Evolutionary conservation across 2,888 invertebrate species (phyloP).

Genomic region (Hirtodrosophila histrioides): DNA sequence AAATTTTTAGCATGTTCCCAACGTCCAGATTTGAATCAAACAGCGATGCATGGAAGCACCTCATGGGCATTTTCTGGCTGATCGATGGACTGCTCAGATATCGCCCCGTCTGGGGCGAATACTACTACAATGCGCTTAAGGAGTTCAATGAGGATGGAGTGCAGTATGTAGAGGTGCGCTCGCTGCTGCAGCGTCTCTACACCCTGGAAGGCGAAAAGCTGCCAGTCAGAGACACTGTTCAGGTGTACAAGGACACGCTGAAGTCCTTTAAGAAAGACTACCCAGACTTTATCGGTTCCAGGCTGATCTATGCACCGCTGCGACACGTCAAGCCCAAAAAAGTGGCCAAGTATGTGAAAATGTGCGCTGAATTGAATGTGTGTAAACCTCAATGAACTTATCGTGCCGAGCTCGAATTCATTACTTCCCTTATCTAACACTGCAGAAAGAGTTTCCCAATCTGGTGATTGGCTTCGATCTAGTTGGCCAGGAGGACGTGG

Average conservation of each 20-base stretch:
- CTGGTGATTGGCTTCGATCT: conserved; percentile 91
- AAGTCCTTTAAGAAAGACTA: conserved; percentile 86
- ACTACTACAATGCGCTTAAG: conserved; percentile 87
- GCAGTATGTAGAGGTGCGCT: conserved; percentile 89
- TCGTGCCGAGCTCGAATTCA: too few species aligned
- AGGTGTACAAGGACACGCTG: conserved; percentile 86
- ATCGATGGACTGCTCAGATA: conserved; percentile 86
- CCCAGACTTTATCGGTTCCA: conserved; percentile 88
- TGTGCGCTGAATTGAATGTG: conserved; percentile 66
- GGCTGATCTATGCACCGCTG: conserved; percentile 88
- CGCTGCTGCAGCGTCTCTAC: conserved; percentile 87
- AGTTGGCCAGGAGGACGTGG: conserved; percentile 91
- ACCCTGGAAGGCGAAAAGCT: conserved; percentile 87
- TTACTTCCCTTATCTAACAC: not conserved
- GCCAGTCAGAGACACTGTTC: conserved; percentile 86
- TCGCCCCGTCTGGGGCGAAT: conserved; percentile 87
- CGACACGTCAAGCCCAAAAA: conserved; percentile 84
- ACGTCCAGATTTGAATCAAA: conserved; percentile 84
- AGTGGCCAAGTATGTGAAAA: conserved; percentile 84
- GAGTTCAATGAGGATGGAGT: conserved; percentile 88
- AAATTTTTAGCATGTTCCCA: conserved; percentile 86
- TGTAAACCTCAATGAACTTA: conserved; percentile 9
- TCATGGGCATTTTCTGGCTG: conserved; percentile 86
- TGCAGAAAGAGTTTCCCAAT: conserved; percentile 86
- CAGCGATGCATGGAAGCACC: conserved; percentile 87